Conservation (phyloP, 2,888 invertebrate species). For the Arenicola marina region DNA sequence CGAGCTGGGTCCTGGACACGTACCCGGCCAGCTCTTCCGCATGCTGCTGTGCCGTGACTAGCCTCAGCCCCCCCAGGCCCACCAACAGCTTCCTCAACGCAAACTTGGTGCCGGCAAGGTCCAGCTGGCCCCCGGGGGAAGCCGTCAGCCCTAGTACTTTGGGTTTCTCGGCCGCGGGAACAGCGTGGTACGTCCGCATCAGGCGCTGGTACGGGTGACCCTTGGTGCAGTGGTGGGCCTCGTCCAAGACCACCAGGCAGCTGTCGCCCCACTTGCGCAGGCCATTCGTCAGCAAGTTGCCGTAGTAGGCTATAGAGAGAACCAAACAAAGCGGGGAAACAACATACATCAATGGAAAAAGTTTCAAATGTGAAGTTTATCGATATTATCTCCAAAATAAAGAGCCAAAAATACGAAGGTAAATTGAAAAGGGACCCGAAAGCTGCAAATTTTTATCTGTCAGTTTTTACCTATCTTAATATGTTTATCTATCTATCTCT, state of each 20-base stretch:
- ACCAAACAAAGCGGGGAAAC: neutral
- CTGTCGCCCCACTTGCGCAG: slow-evolving; percentile 45
- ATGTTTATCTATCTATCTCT: too few relatives aligned
- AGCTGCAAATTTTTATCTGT: too few relatives aligned
- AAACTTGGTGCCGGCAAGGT: slow-evolving; percentile 33
- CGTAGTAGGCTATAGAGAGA: slow-evolving; percentile 42
- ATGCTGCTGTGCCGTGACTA: slow-evolving; percentile 34
- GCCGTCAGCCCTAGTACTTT: slow-evolving; percentile 52
- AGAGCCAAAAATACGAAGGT: too few relatives aligned
- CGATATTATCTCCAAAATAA: neutral
- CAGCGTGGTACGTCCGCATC: slow-evolving; percentile 35
- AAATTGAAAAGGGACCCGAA: too few relatives aligned
- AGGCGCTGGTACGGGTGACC: slow-evolving; percentile 47
- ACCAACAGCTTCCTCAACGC: slow-evolving; percentile 42
- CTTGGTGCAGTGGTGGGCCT: slow-evolving; percentile 54
- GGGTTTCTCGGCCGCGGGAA: slow-evolving; percentile 24
- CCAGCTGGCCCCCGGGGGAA: slow-evolving; percentile 48
- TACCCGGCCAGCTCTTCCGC: slow-evolving; percentile 32
- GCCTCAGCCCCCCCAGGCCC: slow-evolving; percentile 40
- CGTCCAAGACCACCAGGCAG: slow-evolving; percentile 50
- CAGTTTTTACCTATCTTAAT: too few relatives aligned
- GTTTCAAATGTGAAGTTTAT: neutral
- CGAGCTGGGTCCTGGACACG: slow-evolving; percentile 40
- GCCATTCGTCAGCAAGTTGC: slow-evolving; percentile 39
- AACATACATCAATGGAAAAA: neutral